Evolutionary conservation across 2,113 vertebrate species (phyloP), one percentile per base, ranked within the genome.

Genomic region (Cyprinodon variegatus): DNA sequence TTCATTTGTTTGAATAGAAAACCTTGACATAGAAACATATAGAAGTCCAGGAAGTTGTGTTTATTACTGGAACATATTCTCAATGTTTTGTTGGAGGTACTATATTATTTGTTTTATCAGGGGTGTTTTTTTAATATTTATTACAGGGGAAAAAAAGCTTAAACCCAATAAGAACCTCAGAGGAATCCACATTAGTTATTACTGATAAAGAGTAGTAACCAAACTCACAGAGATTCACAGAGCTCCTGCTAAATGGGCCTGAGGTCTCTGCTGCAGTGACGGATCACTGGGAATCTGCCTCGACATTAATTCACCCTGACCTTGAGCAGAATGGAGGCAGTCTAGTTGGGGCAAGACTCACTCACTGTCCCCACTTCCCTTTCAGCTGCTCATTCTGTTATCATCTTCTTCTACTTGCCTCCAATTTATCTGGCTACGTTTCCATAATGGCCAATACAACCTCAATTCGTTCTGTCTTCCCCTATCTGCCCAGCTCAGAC

Each of bases 221-320:
- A 50, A 50, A 2, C 29, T 29, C 43, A 45, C 43, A 45, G 43
- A 45, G 43, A 45, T 45, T 1, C 9, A 45, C 5, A 4, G 50
- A 20, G 50, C 50, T 7, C 17, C 17, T 53, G 17, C 17, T 4
- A 8, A 20, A 17, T 20, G 48, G 4, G 29, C 29, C 29, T 29
- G 29, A 29, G 29, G 29, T 29, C 29, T 29, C 40, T 69, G 60
- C 57, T 61, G 61, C 39, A 37, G 70, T 66, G 75, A 78, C 72
- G 60, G 71, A 74, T 68, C 71, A 11, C 43, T 41, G 41, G 57
- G 62, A 38, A 67, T 17, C 37, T n/a, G n/a, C 5, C 9, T 3
- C 15, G 60, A 70, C 46, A 22, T 61, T 63, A 1, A 69, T 57
- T 46, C 22, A 36, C 17, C 12, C 3, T 67, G 59, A 74, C 67